A percentile compares a stretch with the other conserved stretches of the same genome.
phyloP scores from a whole-genome alignment of 2,113 vertebrate genomes.

The Romanogobio albipinnatus region DNA sequence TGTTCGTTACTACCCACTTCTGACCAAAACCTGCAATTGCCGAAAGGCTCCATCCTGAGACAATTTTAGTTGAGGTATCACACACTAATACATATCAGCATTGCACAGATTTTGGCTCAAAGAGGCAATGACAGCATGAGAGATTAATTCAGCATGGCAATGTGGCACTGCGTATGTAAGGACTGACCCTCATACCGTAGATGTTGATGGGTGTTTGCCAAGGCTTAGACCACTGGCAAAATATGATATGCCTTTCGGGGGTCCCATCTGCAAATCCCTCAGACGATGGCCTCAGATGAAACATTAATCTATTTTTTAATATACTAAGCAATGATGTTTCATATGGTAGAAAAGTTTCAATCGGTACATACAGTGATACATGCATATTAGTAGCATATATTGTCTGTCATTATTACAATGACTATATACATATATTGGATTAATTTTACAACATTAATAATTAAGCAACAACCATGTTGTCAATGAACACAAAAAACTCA shows the following conservation, averaged over 20 bases:
- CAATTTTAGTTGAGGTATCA: not conserved
- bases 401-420: not conserved
- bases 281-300: not conserved
- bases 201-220: conserved; percentile 22
- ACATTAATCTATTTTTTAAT: not conserved
- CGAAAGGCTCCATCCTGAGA: not conserved
- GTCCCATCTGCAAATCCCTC: not conserved
- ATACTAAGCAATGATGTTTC: not conserved
- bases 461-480: too few relatives aligned
- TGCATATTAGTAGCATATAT: not conserved
- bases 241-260: conserved; percentile 6
- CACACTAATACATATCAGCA: not conserved
- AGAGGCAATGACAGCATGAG: conserved; percentile 9
- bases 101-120: not conserved
- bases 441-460: too few relatives aligned
- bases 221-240: conserved; percentile 18
- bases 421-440: too few relatives aligned
- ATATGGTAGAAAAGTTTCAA: not conserved
- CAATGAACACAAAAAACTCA: too few relatives aligned
- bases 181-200: conserved; percentile 18
- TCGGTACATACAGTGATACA: not conserved
- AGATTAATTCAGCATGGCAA: conserved; percentile 34
- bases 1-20: too few relatives aligned
- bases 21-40: conserved; percentile 7
- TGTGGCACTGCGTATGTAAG: not conserved